Percentiles rank a stretch among this genome's conserved stretches.
These are phyloP conservation scores for Anarrhichthys ocellatus DNA, from an alignment of 2,113 vertebrate species.

Conservation along the genomic window DNA sequence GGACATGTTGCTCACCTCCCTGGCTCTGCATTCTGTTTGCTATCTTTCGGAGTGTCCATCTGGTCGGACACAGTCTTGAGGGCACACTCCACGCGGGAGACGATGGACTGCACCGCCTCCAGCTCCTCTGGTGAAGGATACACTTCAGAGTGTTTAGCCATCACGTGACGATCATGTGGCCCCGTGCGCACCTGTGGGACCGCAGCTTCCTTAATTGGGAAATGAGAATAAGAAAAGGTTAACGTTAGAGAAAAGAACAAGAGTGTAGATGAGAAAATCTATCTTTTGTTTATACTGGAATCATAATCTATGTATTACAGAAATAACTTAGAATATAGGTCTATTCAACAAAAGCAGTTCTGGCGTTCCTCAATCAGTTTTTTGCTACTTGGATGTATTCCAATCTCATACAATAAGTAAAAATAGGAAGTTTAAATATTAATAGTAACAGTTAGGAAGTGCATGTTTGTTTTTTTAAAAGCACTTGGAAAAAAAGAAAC, in stretches of 20 bases:
- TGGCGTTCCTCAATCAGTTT: not conserved
- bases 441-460: not conserved
- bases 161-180: conserved; percentile 93
- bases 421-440: conserved; percentile 25
- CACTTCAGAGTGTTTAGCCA: conserved; percentile 95
- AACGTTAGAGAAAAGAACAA: not conserved
- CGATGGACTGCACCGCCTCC: conserved; percentile 93
- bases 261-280: not conserved
- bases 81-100: conserved; percentile 93
- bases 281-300: not conserved
- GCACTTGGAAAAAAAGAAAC: conserved; percentile 14
- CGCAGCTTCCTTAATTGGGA: conserved; percentile 42
- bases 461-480: not conserved
- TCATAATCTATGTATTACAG: not conserved
- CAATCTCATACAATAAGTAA: not conserved
- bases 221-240: not conserved
- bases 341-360: not conserved
- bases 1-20: conserved; percentile 74
- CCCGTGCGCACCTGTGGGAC: conserved; percentile 81
- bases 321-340: not conserved
- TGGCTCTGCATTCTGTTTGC: conserved; percentile 37
- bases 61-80: conserved; percentile 93
- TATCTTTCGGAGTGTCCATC: conserved; percentile 86
- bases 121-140: conserved; percentile 95
- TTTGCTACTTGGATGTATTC: not conserved